Percentiles rank a stretch among this genome's conserved stretches.
Conservation (phyloP, 2,113 vertebrate genomes). For the Pteruthius melanotis region DNA sequence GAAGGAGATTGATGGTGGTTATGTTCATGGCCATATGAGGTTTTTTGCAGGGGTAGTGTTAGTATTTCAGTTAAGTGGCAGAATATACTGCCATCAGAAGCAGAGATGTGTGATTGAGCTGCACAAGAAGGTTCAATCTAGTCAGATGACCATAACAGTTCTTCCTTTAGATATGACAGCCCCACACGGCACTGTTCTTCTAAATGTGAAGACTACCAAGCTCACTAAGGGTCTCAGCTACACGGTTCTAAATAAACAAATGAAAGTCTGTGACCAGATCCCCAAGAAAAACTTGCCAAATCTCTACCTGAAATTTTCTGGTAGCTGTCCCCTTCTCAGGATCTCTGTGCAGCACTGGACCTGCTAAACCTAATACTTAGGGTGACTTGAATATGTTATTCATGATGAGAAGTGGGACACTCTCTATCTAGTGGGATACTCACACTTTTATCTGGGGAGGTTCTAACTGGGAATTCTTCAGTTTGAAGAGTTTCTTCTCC, state of each 20-base stretch:
- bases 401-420: neutral
- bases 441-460: neutral
- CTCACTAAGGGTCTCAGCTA: neutral
- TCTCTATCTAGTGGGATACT: too few species aligned
- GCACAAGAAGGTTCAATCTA: neutral
- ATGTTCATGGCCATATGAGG: neutral
- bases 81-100: neutral
- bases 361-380: neutral
- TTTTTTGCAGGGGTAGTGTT: neutral
- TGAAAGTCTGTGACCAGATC: neutral
- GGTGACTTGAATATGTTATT: neutral
- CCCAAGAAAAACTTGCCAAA: neutral
- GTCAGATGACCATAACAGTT: neutral
- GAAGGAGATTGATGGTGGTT: neutral
- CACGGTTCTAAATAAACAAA: neutral
- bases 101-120: neutral
- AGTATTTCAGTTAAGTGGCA: neutral
- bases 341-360: neutral
- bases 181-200: neutral
- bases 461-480: neutral
- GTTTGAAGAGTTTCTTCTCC: neutral
- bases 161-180: neutral
- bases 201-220: neutral
- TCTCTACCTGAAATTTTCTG: neutral
- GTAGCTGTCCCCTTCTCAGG: neutral